phyloP scores from a whole-genome alignment of 2,113 vertebrate species.

The Sialia sialis region DNA sequence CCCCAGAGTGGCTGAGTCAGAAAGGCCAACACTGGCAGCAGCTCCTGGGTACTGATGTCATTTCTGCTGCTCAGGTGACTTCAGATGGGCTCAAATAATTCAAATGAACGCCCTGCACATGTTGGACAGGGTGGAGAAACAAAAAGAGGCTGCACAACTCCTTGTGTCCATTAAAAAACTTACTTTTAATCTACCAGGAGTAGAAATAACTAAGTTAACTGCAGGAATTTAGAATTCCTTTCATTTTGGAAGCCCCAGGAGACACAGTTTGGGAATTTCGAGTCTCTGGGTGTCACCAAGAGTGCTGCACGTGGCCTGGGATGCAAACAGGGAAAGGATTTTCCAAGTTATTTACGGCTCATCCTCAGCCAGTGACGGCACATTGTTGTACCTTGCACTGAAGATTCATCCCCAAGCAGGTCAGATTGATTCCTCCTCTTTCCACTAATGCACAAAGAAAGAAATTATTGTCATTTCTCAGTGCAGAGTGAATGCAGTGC shows the following conservation, averaged over 20 bases:
- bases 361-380: background rate
- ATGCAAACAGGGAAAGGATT: background rate
- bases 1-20: background rate
- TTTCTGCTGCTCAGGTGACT: background rate
- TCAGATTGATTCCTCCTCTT: background rate
- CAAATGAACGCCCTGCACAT: background rate
- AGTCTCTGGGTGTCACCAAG: background rate
- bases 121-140: background rate
- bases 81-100: constrained; percentile 15
- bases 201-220: background rate
- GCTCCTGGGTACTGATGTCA: background rate
- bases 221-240: constrained; percentile 41
- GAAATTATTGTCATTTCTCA: background rate
- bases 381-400: background rate
- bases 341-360: background rate
- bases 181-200: background rate
- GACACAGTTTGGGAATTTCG: background rate
- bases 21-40: background rate
- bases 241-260: background rate
- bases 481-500: background rate
- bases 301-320: background rate
- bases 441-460: background rate
- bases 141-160: background rate
- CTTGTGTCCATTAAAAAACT: constrained; percentile 18
- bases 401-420: background rate